These are phyloP conservation scores for Leptatherina wallacei DNA, from an alignment of 2,797 vertebrate species.

Conservation along the genomic window DNA sequence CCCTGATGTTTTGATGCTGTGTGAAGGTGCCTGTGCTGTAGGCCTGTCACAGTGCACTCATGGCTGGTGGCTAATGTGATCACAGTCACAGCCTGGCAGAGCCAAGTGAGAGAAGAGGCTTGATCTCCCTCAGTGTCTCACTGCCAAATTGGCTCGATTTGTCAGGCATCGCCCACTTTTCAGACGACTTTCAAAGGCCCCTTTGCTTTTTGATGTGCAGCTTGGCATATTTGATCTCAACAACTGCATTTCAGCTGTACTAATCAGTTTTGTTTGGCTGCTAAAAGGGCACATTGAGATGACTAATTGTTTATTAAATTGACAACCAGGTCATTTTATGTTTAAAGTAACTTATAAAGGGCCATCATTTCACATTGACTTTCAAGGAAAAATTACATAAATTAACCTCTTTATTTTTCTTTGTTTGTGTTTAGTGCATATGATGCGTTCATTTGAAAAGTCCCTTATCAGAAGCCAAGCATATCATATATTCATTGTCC, in stretches of 20 bases:
- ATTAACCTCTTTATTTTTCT: conserved; percentile 38
- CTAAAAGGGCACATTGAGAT: conserved; percentile 17
- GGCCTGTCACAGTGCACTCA: conserved; percentile 61
- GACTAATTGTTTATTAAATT: background rate
- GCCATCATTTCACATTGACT: conserved; percentile 6
- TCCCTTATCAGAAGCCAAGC: conserved; percentile 70
- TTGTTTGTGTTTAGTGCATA: conserved; percentile 42
- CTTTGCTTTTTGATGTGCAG: conserved; percentile 68
- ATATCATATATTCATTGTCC: conserved; percentile 41
- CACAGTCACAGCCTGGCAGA: conserved; percentile 64
- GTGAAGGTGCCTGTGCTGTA: conserved; percentile 59
- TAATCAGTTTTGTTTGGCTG: conserved; percentile 42
- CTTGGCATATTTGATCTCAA: conserved; percentile 55
- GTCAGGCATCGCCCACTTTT: conserved; percentile 72
- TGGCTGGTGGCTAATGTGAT: conserved; percentile 75
- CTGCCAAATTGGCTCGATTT: conserved; percentile 76
- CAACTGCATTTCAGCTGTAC: conserved; percentile 49
- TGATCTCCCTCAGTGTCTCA: conserved; percentile 71
- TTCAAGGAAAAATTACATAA: conserved; percentile 13
- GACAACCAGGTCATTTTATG: background rate
- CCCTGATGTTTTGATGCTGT: conserved; percentile 38
- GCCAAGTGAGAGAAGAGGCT: conserved; percentile 59
- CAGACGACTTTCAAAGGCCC: conserved; percentile 69
- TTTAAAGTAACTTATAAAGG: conserved; percentile 24
- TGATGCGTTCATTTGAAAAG: conserved; percentile 59